Base-by-base conservation (phyloP, 2,797 vertebrate genomes). In the Silurus aristotelis region DNA sequence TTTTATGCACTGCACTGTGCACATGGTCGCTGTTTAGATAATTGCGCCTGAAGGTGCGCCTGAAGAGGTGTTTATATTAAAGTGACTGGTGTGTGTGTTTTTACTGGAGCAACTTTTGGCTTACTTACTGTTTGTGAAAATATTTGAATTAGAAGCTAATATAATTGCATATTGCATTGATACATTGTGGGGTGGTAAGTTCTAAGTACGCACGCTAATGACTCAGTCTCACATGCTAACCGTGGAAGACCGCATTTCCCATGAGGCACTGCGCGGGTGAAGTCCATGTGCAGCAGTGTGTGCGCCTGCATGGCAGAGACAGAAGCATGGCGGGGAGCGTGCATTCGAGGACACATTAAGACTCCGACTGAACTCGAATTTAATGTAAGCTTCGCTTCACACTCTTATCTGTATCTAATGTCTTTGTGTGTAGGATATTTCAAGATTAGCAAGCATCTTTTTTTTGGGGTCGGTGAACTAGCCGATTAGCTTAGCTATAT, bases 261-360 rank as follows among this genome's bases (percentile, higher is more conserved):
- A 80, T 58, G 25, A 75, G 5, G 67, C 84, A 31, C n/a, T 52
- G 80, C 75, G 80, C 73, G 67, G 25, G 56, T 25, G 63, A 73
- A 64, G 73, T 72, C 80, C 84, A 87, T 70, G 87, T 85, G 80
- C 15, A 84, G 43, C 20, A 12, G 81, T 67, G 60, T 56, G 79
- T 46, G 80, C 27, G n/a, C 67, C 63, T 72, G 81, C 66, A 52
- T 56, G 63, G 67, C 52, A 71, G n/a, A 17, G 52, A 25, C 5
- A 19, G 48, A 10, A 71, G 1, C n/a, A 85, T 87, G 84, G 80
- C 75, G 84, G 38, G 22, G 46, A 6, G n/a, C 13, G 52, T 61
- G 31, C 68, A 43, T 43, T 60, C 46, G 55, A 61, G 43, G 52
- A 73, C 48, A n/a, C 60, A 12, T 52, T 64, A 82, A 71, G 70